phyloP scores from a whole-genome alignment of 2,888 invertebrate species.

The Melanostoma scalare region DNA sequence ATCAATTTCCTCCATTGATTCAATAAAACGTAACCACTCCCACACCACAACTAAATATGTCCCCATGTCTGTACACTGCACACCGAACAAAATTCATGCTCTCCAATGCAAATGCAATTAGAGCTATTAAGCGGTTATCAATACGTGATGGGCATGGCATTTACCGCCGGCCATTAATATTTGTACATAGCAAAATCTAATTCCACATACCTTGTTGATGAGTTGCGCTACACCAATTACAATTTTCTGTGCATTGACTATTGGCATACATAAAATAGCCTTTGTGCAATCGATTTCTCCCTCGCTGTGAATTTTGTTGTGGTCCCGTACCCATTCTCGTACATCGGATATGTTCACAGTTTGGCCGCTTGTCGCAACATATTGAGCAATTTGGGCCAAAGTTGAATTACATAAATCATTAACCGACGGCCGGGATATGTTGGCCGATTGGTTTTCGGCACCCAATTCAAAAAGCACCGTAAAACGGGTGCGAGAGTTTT shows the following conservation, averaged over 20 bases:
- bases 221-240: conserved; percentile 96
- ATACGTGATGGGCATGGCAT: not conserved
- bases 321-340: conserved; percentile 89
- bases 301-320: conserved; percentile 83
- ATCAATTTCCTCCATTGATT: conserved; percentile 6
- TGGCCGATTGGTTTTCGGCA: conserved; percentile 86
- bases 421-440: conserved; percentile 85
- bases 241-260: conserved; percentile 93
- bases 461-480: conserved; percentile 93
- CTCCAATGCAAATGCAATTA: conserved; percentile 8
- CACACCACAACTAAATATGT: not conserved
- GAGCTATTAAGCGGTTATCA: conserved; percentile 19
- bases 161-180: not conserved
- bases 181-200: not conserved
- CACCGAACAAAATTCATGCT: not conserved
- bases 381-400: conserved; percentile 91
- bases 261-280: conserved; percentile 95
- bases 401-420: conserved; percentile 87
- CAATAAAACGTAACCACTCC: conserved; percentile 1
- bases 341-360: conserved; percentile 96
- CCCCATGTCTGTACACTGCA: not conserved
- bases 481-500: conserved; percentile 85
- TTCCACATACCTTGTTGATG: conserved; percentile 90
- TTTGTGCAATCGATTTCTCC: conserved; percentile 88
- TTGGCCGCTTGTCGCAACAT: conserved; percentile 93